Conservation (phyloP, 1,140 invertebrate genomes). For the Drosophila bipectinata region DNA sequence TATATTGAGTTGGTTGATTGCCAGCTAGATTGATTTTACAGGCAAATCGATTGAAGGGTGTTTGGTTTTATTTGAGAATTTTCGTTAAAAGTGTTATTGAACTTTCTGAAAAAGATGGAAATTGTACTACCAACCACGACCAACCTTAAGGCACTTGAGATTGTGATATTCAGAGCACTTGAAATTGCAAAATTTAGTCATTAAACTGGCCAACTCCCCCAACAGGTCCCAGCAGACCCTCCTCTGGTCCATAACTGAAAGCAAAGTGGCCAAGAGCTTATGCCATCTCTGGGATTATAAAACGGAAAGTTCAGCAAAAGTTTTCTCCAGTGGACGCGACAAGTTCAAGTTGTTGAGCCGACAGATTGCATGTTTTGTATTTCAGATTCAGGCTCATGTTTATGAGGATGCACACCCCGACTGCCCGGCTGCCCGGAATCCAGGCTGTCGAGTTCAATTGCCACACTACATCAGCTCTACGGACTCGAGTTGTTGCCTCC, state of each 20-base stretch:
- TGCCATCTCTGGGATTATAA: conserved; percentile 13
- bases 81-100: neutral
- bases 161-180: neutral
- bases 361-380: conserved; percentile 69
- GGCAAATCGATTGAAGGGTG: conserved; percentile 26
- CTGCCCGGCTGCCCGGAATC: neutral
- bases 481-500: conserved; percentile 3
- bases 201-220: conserved; percentile 8
- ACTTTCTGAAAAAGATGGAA: neutral
- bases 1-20: conserved; percentile 59
- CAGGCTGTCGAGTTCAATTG: conserved; percentile 52
- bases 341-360: conserved; percentile 65
- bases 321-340: conserved; percentile 56
- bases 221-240: neutral
- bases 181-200: neutral
- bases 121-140: neutral
- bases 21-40: conserved; percentile 39
- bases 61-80: no score
- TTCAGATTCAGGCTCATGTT: conserved; percentile 67
- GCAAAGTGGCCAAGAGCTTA: neutral
- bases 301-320: conserved; percentile 52
- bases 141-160: neutral
- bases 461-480: conserved; percentile 33
- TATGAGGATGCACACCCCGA: conserved; percentile 12
- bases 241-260: conserved; percentile 7